phyloP scores from a whole-genome alignment of 1,140 invertebrate species.

The Bombyx mori region ASM3026992v2 NC_085109.1:11055001-11055500 shows the following conservation, averaged over 20 bases:
- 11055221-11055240: no score
- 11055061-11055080: conserved; percentile 64
- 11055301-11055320: not conserved
- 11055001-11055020: conserved; percentile 54
- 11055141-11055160: conserved; percentile 23
- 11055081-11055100: conserved; percentile 60
- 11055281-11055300: no score
- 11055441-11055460: no score
- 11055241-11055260: no score
- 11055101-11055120: conserved; percentile 31
- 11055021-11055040: conserved; percentile 52
- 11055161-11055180: conserved; percentile 20
- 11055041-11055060: conserved; percentile 63
- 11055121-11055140: conserved; percentile 35
- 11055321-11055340: not conserved
- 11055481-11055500: no score
- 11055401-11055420: no score
- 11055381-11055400: no score
- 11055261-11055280: no score
- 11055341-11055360: no score
- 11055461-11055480: no score
- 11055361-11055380: no score
- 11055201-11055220: not conserved
- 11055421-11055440: no score
- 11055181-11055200: conserved; percentile 16